Base-by-base conservation (phyloP, 2,888 invertebrate species). In the Pardosa pseudoannulata region DNA sequence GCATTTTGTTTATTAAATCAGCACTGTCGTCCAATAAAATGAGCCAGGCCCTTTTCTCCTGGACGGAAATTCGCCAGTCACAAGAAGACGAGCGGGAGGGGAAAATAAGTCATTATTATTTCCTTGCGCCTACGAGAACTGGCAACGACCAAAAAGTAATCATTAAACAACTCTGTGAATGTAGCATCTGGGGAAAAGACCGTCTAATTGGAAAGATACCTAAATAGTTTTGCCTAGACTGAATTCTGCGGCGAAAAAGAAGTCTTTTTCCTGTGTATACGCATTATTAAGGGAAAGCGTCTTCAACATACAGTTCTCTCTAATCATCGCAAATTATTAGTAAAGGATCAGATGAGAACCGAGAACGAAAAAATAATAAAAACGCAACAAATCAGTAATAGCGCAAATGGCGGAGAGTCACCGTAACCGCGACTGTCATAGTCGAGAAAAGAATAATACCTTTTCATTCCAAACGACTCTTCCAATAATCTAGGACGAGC, bases 291-390 rank as follows among this genome's bases (percentile, higher is more conserved):
- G 67, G 19, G 64, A 32, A 50, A 31, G 56, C 68, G 19, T 28
- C 67, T 56, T 36, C 36, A 62, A 68, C 31, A 41, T 70, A 23
- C 46, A 50, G 50, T 50, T 56, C 56, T 13, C 79, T 71, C 79
- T 79, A 79, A 79, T 79, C 79, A 79, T 79, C 72, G 27, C 65
- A 79, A 79, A 72, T 79, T 79, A 72, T 65, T 79, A 72, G 62
- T 65, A 32, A 72, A 41, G 72, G 79, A 79, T 79, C 79, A 79
- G 65, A 67, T 32, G 31, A 64, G 39, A 65, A 75, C 23, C 29
- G 28, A 23, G 28, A 29, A 39, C 46, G 39, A 46, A 65, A n/a
- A n/a, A n/a, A n/a, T n/a, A n/a, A n/a, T 32, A 36, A 56, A 56
- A 56, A 56, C 23, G n/a, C n/a, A 56, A 56, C 23, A 56, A 56